phyloP scores from a whole-genome alignment of 1,140 invertebrate species.

The Euwallacea fornicatus region DNA sequence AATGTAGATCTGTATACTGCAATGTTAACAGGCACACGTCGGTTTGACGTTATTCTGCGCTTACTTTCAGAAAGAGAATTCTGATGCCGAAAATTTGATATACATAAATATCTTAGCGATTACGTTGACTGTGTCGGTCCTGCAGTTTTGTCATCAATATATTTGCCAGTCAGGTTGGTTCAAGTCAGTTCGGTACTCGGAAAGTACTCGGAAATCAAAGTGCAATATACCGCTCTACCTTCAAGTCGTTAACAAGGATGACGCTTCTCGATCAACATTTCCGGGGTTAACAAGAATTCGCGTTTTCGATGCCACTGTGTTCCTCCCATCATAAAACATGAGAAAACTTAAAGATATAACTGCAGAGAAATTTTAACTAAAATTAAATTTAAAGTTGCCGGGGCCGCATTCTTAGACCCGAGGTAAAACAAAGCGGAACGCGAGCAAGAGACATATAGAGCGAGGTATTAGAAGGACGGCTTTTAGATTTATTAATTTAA shows the following conservation, averaged over 20 bases:
- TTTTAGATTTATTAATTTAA: slow-evolving; percentile 30
- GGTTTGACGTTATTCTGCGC: too few relatives aligned
- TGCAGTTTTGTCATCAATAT: too few relatives aligned
- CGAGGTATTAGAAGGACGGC: slow-evolving; percentile 20
- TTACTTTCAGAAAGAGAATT: too few relatives aligned
- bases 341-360: slow-evolving; percentile 32
- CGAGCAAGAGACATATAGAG: slow-evolving; percentile 14
- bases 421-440: slow-evolving; percentile 28
- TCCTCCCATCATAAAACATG: slow-evolving; percentile 13
- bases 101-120: too few relatives aligned
- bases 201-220: not conserved
- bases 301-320: not conserved
- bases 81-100: too few relatives aligned
- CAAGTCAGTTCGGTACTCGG: too few relatives aligned
- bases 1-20: too few relatives aligned
- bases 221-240: not conserved
- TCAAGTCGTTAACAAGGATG: slow-evolving; percentile 5
- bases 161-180: too few relatives aligned
- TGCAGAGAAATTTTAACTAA: slow-evolving; percentile 36
- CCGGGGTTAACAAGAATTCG: too few relatives aligned
- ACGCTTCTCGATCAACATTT: too few relatives aligned
- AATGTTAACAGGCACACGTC: too few relatives aligned
- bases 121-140: too few relatives aligned
- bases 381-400: slow-evolving; percentile 35
- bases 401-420: slow-evolving; percentile 18